Conservation (phyloP, 2,113 vertebrate genomes). For the Sciurus niger region DNA sequence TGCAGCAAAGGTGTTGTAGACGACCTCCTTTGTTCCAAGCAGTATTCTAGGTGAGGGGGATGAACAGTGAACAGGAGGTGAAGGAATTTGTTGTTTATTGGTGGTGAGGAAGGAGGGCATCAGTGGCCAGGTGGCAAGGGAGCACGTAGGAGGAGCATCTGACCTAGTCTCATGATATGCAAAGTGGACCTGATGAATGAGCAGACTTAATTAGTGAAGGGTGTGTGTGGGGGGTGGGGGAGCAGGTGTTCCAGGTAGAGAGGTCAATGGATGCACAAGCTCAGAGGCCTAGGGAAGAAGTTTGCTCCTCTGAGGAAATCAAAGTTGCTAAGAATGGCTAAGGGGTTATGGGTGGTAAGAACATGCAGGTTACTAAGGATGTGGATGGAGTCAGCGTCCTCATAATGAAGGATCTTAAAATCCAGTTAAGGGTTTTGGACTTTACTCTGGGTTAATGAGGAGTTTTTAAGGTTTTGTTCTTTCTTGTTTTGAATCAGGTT, state of each 20-base stretch:
- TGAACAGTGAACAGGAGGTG: background rate
- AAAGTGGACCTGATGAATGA: background rate
- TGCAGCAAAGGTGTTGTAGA: too few relatives aligned
- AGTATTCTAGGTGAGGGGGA: background rate
- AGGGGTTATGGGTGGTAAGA: background rate
- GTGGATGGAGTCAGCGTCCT: background rate
- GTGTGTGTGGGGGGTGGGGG: background rate
- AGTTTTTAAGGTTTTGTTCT: background rate
- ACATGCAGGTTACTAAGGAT: background rate
- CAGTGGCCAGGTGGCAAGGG: too few relatives aligned
- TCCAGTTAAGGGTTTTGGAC: background rate
- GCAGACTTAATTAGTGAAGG: background rate
- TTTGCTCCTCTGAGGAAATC: background rate
- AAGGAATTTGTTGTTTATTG: background rate
- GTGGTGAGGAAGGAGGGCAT: too few relatives aligned
- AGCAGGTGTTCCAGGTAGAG: background rate
- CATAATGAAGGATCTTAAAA: background rate
- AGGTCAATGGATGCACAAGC: background rate
- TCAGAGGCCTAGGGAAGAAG: background rate
- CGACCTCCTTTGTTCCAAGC: background rate
- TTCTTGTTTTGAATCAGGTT: constrained; percentile 30
- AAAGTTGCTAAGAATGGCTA: background rate
- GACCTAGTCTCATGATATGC: too few relatives aligned
- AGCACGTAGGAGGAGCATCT: background rate
- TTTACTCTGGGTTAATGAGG: background rate